Evolutionary conservation across 2,797 vertebrate species (phyloP).

Genomic region (Hozukius guyotensis): DNA sequence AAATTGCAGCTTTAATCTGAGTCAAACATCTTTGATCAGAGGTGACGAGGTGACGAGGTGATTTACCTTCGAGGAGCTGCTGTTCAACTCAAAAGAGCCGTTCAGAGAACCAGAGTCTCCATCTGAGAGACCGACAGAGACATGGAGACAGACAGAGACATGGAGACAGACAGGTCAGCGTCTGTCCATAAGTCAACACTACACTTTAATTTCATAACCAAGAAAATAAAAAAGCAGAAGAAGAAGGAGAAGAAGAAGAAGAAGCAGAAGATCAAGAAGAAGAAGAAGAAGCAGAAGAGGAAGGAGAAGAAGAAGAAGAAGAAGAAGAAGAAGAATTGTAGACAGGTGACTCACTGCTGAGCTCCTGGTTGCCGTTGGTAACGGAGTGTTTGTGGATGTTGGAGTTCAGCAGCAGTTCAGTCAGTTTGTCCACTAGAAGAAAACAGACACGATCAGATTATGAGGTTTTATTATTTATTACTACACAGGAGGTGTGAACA

Average conservation of each 20-base stretch:
- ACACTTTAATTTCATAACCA: no score
- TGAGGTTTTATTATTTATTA: not conserved
- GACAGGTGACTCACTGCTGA: conserved; percentile 74
- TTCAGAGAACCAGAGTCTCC: conserved; percentile 84
- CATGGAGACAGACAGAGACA: not conserved
- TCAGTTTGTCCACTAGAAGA: conserved; percentile 86
- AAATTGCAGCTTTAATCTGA: not conserved
- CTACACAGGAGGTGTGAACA: not conserved
- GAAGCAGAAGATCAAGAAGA: no score
- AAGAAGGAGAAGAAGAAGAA: no score
- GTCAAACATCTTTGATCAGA: no score
- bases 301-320: no score
- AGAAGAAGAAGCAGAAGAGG: no score
- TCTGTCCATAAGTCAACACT: no score
- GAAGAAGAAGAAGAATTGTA: no score
- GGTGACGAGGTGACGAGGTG: no score
- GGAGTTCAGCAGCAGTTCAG: conserved; percentile 83
- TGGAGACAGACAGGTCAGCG: not conserved
- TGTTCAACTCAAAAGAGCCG: conserved; percentile 79
- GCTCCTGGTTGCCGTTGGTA: conserved; percentile 75
- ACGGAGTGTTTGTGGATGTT: conserved; percentile 66
- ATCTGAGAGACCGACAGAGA: conserved; percentile 71
- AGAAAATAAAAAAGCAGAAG: no score
- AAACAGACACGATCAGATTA: not conserved
- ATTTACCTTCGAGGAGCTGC: conserved; percentile 72